Conservation (phyloP, 2,888 invertebrate genomes). For the Ochropleura plecta region DNA sequence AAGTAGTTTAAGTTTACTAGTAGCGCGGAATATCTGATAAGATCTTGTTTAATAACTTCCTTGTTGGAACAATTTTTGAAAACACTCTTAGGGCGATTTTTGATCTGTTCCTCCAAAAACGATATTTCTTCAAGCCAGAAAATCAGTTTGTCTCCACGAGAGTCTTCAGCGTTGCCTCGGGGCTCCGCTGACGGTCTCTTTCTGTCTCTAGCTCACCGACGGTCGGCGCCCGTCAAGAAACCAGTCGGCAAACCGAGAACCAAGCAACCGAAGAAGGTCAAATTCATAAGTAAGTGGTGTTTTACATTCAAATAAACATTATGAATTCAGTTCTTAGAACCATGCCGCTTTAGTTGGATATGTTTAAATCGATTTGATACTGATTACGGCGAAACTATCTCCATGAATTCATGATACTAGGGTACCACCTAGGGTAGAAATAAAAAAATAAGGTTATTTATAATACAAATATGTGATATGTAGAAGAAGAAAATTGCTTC, state of each 20-base stretch:
- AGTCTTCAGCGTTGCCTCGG: slow-evolving; percentile 63
- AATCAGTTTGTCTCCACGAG: slow-evolving; percentile 69
- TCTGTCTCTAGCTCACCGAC: slow-evolving; percentile 82
- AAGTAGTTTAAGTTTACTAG: slow-evolving; percentile 21
- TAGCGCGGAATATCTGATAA: neutral
- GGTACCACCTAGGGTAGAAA: neutral
- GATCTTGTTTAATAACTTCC: neutral
- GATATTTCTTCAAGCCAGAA: slow-evolving; percentile 23
- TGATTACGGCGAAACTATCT: neutral
- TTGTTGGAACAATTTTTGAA: neutral
- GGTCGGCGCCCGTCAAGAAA: slow-evolving; percentile 94
- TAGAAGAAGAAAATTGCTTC: neutral
- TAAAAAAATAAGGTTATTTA: neutral
- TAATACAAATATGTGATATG: neutral
- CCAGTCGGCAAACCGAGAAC: slow-evolving; percentile 95
- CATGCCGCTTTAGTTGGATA: neutral
- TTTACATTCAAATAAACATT: slow-evolving; percentile 3
- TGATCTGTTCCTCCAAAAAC: neutral
- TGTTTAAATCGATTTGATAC: slow-evolving; percentile 9
- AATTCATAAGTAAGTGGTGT: slow-evolving; percentile 96
- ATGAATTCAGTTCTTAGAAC: slow-evolving; percentile 17
- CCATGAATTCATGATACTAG: neutral
- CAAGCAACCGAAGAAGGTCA: slow-evolving; percentile 97
- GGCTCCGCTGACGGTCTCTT: slow-evolving; percentile 70
- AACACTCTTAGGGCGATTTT: neutral